phyloP scores from a whole-genome alignment of 1,140 invertebrate species.

The Whitmania pigra region DNA sequence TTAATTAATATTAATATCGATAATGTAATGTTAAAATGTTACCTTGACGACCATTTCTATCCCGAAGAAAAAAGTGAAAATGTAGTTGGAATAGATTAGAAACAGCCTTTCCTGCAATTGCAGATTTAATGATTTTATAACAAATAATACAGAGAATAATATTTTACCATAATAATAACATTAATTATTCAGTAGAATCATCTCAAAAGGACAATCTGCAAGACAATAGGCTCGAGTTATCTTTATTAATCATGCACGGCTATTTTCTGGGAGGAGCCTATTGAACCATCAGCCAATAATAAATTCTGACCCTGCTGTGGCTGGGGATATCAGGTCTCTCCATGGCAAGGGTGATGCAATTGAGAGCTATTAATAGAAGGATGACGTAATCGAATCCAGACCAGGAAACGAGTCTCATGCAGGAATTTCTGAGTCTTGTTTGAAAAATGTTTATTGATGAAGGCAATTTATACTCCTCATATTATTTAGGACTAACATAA shows the following conservation, averaged over 20 bases:
- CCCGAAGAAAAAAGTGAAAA: slow-evolving; percentile 91
- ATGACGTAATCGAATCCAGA: slow-evolving; percentile 95
- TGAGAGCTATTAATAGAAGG: slow-evolving; percentile 87
- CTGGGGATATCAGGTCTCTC: slow-evolving; percentile 88
- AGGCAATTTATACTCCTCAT: no score
- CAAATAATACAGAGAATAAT: no score
- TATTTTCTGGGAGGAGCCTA: no score
- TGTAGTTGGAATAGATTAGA: slow-evolving; percentile 79
- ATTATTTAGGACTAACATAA: no score
- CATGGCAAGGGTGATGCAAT: slow-evolving; percentile 91
- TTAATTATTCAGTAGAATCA: no score
- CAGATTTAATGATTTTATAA: no score
- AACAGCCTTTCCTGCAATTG: slow-evolving; percentile 62
- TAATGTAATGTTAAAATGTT: slow-evolving; percentile 22
- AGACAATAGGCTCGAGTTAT: no score
- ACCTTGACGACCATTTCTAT: slow-evolving; percentile 96
- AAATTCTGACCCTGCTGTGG: slow-evolving; percentile 51
- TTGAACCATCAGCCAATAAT: background rate
- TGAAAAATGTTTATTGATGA: no score
- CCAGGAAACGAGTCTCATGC: slow-evolving; percentile 67
- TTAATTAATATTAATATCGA: no score
- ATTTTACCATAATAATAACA: slow-evolving; percentile 5
- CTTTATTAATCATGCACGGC: no score
- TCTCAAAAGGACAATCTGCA: no score
- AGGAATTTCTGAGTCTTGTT: slow-evolving; percentile 67